Evolutionary conservation across 2,113 vertebrate species (phyloP), one percentile per base, ranked within the genome.

Genomic region (Saimiri boliviensis): DNA sequence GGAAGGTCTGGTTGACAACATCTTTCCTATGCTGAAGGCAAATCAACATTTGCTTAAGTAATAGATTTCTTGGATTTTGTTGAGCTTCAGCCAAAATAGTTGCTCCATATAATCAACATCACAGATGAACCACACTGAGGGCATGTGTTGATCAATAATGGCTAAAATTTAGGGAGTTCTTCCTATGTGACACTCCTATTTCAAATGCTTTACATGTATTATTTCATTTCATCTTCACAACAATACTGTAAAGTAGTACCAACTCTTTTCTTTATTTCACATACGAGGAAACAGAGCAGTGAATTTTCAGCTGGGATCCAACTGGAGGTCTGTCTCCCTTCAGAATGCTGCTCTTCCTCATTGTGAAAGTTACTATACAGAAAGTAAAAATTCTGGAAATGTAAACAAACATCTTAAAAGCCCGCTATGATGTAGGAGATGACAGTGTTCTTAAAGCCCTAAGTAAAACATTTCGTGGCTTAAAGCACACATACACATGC

Each of bases 51-150:
- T 52, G 37, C 30, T 54, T 21, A 25, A 23, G 66, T 0, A 52
- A 30, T 42, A 73, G 21, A n/a, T 27, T 79, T 60, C 52, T 73
- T 85, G n/a, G 40, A 45, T 37, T 52, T 71, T 81, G 35, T 0
- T 74, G 84, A 13, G 16, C 42, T 8, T n/a, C 54, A 52, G 37
- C 9, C 83, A 40, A 87, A 56, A 52, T 3, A 45, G n/a, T 2
- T 42, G n/a, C 27, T 80, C 52, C 16, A 11, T 3, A 35, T 6
- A n/a, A 35, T 66, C 56, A 37, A n/a, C 35, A 70, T 37, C 42
- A 32, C 25, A 74, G 82, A 1, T 16, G 76, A 42, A 19, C 20
- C 40, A 21, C 0, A 37, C 0, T 0, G 17, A 42, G 27, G 23
- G 25, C 66, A 20, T 32, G 8, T 32, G 14, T 27, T 63, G 60